Base-by-base conservation (phyloP, 2,113 vertebrate genomes). In the Engraulis encrasicolus region DNA sequence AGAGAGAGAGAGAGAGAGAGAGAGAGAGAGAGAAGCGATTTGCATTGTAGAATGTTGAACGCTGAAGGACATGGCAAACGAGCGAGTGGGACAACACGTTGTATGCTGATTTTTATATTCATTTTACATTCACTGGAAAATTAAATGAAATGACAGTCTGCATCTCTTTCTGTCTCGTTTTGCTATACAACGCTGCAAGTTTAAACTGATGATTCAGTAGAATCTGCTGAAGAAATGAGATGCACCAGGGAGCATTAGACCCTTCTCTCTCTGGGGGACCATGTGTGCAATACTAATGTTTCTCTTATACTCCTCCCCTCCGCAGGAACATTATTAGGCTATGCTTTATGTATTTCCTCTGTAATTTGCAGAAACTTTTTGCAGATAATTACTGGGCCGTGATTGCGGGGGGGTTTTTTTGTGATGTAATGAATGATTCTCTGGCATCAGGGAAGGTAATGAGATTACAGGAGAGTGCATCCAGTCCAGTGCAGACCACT, bases 331-430 rank as follows among this genome's bases (percentile, higher is more conserved):
- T 36, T 74, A n/a, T n/a, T n/a, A n/a, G n/a, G n/a, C n/a, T n/a
- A 74, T 34, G 66, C 31, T 9, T 66, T 66, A n/a, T 66, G 4
- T 74, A 74, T 71, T 71, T 31, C 11, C n/a, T 11, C 27, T 6
- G 66, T 74, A 34, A 36, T 74, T 74, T 74, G 27, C 27, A 74
- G 66, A 15, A 12, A 31, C 66, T 34, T 14, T 15, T 74, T n/a
- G n/a, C 23, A 74, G 66, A 74, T 34, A 34, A 74, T 74, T 36
- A 17, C 31, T 0, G 5, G 31, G n/a, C n/a, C 11, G 31, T 34
- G 66, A 74, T 74, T 34, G 66, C 31, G 5, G n/a, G n/a, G n/a
- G n/a, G n/a, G n/a, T n/a, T n/a, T n/a, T n/a, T 74, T 74, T 74
- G 66, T 31, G 15, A 34, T 34, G 66, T 34, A 74, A 74, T 74